Percentiles rank a stretch among this genome's conserved stretches.
phyloP scores from a whole-genome alignment of 2,113 vertebrate species.

The Phalacrocorax aristotelis region DNA sequence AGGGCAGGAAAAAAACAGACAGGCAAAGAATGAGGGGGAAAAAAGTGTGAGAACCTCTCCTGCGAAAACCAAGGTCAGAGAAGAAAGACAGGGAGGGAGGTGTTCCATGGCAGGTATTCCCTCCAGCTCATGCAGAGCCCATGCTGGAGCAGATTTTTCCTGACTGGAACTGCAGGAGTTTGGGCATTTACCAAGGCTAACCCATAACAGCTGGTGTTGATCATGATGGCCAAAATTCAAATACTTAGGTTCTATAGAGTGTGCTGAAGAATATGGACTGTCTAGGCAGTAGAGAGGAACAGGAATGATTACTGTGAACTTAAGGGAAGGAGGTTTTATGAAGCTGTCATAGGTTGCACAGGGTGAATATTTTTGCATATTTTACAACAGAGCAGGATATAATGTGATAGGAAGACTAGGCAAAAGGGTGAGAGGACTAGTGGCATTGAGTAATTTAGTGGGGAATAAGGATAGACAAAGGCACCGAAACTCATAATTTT shows the following conservation, averaged over 20 bases:
- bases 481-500: neutral
- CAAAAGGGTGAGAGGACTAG: neutral
- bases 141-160: neutral
- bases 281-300: neutral
- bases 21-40: too few species aligned
- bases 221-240: neutral
- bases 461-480: neutral
- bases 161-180: neutral
- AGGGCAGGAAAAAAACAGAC: neutral
- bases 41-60: neutral
- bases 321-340: neutral
- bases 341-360: neutral
- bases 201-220: neutral
- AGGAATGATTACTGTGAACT: neutral
- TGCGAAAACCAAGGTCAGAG: neutral
- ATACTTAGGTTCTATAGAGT: neutral
- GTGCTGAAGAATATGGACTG: neutral
- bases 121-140: neutral
- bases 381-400: neutral
- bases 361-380: neutral
- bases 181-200: neutral
- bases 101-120: neutral
- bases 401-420: neutral
- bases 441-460: neutral
- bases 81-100: neutral